A percentile compares a stretch with the other conserved stretches of the same genome.
Conservation (phyloP, 37 sponge, comb jelly and placozoan genomes). For the Eunapius fragilis region DNA sequence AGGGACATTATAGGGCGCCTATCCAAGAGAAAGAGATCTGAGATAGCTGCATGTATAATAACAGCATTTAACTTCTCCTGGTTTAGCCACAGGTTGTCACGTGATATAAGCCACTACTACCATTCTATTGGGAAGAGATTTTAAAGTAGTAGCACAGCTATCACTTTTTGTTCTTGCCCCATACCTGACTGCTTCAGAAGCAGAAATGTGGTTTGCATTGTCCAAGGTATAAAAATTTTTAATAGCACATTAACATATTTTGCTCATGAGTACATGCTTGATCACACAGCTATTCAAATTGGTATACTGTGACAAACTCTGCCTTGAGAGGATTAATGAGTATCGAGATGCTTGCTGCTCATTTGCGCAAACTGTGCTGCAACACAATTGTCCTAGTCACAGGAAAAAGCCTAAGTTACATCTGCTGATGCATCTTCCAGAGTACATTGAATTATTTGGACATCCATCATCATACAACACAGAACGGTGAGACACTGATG, state of each 20-base stretch:
- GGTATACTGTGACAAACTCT: constrained; percentile 16
- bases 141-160: constrained; percentile 47
- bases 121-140: constrained; percentile 44
- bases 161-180: constrained; percentile 31
- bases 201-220: constrained; percentile 8
- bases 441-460: constrained; percentile 48
- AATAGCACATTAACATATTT: background rate
- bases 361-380: constrained; percentile 27
- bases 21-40: constrained; percentile 8
- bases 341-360: background rate
- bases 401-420: constrained; percentile 35
- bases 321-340: background rate
- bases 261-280: background rate
- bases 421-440: constrained; percentile 46
- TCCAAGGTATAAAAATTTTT: background rate
- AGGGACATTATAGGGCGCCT: background rate
- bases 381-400: constrained; percentile 1
- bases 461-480: constrained; percentile 42
- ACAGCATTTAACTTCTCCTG: constrained; percentile 26
- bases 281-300: constrained; percentile 26
- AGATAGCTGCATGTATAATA: constrained; percentile 27
- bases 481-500: constrained; percentile 35
- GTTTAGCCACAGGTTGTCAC: constrained; percentile 7
- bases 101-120: constrained; percentile 4
- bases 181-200: constrained; percentile 10